Percentiles rank a stretch among this genome's conserved stretches.
These are phyloP conservation scores for Hylyphantes graminicola DNA, from an alignment of 1,140 invertebrate species.

Conservation along the genomic window DNA sequence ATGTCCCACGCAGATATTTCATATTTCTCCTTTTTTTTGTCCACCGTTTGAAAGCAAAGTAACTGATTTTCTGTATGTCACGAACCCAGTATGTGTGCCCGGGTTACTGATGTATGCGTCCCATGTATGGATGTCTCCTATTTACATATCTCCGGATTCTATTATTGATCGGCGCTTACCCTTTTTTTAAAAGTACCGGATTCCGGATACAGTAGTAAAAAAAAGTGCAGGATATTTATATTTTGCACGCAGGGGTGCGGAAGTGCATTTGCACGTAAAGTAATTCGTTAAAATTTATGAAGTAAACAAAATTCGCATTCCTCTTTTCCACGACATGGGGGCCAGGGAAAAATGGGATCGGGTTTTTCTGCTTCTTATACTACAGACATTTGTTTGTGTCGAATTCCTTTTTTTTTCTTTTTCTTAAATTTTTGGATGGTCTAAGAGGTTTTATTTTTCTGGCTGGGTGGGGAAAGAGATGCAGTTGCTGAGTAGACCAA, in stretches of 20 bases:
- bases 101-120: too few species aligned
- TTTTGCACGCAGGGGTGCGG: background rate
- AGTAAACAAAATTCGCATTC: constrained; percentile 41
- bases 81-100: background rate
- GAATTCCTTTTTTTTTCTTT: background rate
- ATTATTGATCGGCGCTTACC: constrained; percentile 6
- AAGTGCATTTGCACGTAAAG: constrained; percentile 45
- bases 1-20: background rate
- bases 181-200: background rate
- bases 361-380: background rate
- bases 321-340: background rate
- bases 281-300: constrained; percentile 58
- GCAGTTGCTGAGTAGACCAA: too few species aligned
- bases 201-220: too few species aligned
- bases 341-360: constrained; percentile 9
- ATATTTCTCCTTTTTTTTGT: too few species aligned
- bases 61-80: constrained; percentile 3
- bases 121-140: background rate
- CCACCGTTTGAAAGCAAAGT: background rate
- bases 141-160: constrained; percentile 10
- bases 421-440: background rate
- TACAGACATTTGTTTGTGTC: background rate
- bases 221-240: constrained; percentile 10
- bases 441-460: too few species aligned
- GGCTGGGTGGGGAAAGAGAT: too few species aligned